phyloP scores from a whole-genome alignment of 2,888 invertebrate species.

The Zaprionus bogoriensis region DNA sequence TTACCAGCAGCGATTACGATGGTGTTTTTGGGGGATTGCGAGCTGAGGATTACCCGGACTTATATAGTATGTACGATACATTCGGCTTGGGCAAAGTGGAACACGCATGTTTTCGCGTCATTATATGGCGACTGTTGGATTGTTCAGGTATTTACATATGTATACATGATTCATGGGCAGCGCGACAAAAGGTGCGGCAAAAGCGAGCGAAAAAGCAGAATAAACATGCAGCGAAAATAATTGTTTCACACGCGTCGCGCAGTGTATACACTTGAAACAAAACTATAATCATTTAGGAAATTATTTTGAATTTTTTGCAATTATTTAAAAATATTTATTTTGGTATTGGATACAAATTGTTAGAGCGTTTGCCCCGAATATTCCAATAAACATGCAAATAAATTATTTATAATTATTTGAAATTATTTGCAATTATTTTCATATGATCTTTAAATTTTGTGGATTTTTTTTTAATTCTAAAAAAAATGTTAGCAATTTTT shows the following conservation, averaged over 20 bases:
- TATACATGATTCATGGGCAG: slow-evolving; percentile 70
- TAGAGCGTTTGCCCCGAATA: too few species aligned
- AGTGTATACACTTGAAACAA: slow-evolving; percentile 22
- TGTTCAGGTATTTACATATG: slow-evolving; percentile 44
- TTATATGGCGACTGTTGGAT: slow-evolving; percentile 27
- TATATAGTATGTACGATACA: slow-evolving; percentile 22
- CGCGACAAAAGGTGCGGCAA: slow-evolving; percentile 68
- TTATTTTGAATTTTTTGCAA: not conserved
- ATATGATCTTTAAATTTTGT: too few species aligned
- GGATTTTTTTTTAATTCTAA: too few species aligned
- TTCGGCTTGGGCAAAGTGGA: slow-evolving; percentile 64
- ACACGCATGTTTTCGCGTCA: slow-evolving; percentile 73
- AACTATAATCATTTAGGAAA: not conserved
- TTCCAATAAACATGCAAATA: too few species aligned
- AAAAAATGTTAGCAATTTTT: too few species aligned
- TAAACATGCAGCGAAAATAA: slow-evolving; percentile 21
- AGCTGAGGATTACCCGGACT: slow-evolving; percentile 26
- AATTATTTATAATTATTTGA: too few species aligned
- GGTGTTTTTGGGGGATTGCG: not conserved
- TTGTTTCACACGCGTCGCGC: slow-evolving; percentile 2
- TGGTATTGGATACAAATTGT: not conserved
- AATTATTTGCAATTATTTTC: too few species aligned
- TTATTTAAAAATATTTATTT: not conserved
- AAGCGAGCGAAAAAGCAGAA: slow-evolving; percentile 8
- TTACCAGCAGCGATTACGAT: slow-evolving; percentile 26